phyloP scores from a whole-genome alignment of 2,113 vertebrate genomes.

The Syrrhaptes paradoxus region DNA sequence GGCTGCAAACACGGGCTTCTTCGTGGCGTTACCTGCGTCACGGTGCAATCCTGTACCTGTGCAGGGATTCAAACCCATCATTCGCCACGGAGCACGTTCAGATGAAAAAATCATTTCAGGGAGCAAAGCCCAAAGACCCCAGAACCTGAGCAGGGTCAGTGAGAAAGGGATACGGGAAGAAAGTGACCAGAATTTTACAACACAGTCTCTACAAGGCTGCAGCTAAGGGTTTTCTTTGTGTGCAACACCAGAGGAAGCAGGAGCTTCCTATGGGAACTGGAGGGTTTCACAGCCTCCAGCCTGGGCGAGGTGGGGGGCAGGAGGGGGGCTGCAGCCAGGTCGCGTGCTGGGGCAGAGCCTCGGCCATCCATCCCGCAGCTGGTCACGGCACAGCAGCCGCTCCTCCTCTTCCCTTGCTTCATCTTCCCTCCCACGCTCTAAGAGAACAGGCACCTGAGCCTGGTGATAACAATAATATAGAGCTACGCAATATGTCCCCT shows the following conservation, averaged over 20 bases:
- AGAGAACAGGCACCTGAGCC: not conserved
- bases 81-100: slow-evolving; percentile 1
- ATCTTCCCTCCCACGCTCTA: not conserved
- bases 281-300: not conserved
- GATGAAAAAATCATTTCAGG: slow-evolving; percentile 10
- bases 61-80: not conserved
- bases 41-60: not conserved
- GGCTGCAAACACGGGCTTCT: not conserved
- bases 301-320: not conserved
- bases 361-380: not conserved
- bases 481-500: not conserved
- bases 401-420: not conserved
- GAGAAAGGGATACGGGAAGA: not conserved
- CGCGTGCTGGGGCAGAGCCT: not conserved
- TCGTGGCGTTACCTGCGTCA: not conserved
- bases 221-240: not conserved
- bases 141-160: not conserved
- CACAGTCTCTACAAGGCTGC: not conserved
- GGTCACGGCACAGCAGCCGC: not conserved
- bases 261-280: not conserved
- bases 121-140: not conserved
- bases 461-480: not conserved
- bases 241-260: not conserved
- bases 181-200: too few relatives aligned
- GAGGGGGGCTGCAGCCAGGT: not conserved